Evolutionary conservation across 2,113 vertebrate species (phyloP).

Genomic region (Megalops atlanticus): DNA sequence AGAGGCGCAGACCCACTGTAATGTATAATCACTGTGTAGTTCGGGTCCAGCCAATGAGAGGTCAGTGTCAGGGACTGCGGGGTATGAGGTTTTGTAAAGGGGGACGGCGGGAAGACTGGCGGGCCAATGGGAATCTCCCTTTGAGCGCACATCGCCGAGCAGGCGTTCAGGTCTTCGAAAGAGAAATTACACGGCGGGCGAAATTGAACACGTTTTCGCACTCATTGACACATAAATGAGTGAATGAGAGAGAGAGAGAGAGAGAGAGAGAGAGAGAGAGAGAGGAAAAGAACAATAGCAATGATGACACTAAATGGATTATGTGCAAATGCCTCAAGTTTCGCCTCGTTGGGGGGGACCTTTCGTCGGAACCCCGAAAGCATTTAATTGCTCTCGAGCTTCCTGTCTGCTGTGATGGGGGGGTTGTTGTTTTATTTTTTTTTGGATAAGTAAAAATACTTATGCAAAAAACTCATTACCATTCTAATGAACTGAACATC

Average conservation of each 20-base stretch:
- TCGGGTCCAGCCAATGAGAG: not conserved
- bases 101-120: not conserved
- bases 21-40: not conserved
- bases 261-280: not conserved
- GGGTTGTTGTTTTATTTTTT: too few species aligned
- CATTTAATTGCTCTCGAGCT: not conserved
- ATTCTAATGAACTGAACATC: constrained; percentile 10
- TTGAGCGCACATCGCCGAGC: not conserved
- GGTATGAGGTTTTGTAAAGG: not conserved
- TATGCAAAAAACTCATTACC: constrained; percentile 6
- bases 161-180: not conserved
- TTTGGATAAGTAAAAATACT: constrained; percentile 5
- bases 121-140: not conserved
- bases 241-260: not conserved
- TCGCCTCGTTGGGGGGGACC: not conserved
- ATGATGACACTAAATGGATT: not conserved
- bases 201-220: too few species aligned
- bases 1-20: not conserved
- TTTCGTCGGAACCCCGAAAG: not conserved
- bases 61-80: not conserved
- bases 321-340: not conserved
- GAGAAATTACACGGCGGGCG: not conserved
- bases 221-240: not conserved
- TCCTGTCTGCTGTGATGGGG: not conserved
- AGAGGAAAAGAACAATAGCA: not conserved